phyloP scores from a whole-genome alignment of 1,140 invertebrate species.

The Pseudobourletiella spinata region DNA sequence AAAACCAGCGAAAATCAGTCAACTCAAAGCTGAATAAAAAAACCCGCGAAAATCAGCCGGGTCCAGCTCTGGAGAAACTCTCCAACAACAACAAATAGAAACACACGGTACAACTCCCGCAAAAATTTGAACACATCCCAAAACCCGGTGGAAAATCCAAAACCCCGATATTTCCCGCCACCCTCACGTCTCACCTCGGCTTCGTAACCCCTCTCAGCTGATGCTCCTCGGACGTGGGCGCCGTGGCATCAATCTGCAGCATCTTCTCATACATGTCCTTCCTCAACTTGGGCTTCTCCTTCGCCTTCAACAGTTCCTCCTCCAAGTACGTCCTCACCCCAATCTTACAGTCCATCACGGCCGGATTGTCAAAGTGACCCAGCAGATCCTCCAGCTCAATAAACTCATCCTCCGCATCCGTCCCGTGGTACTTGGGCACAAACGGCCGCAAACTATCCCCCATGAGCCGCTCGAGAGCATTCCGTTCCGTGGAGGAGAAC shows the following conservation, averaged over 20 bases:
- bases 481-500: conserved; percentile 75
- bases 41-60: no score
- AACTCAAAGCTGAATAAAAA: no score
- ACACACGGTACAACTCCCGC: no score
- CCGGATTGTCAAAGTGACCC: conserved; percentile 75
- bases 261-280: conserved; percentile 99
- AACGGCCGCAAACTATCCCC: conserved; percentile 69
- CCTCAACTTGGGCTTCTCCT: conserved; percentile 84
- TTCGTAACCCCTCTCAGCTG: conserved; percentile 83
- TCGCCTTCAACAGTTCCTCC: conserved; percentile 86
- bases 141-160: no score
- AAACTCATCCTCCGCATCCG: conserved; percentile 66
- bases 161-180: no score
- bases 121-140: no score
- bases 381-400: conserved; percentile 87
- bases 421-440: conserved; percentile 83
- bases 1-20: no score
- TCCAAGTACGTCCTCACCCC: conserved; percentile 89
- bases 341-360: conserved; percentile 95
- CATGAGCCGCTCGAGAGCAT: conserved; percentile 68
- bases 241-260: conserved; percentile 83
- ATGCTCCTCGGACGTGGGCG: conserved; percentile 84
- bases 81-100: no score
- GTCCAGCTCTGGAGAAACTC: no score
- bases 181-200: conserved; percentile 55